Conservation (phyloP, 2,888 invertebrate species). For the Plagodis dolabraria region DNA sequence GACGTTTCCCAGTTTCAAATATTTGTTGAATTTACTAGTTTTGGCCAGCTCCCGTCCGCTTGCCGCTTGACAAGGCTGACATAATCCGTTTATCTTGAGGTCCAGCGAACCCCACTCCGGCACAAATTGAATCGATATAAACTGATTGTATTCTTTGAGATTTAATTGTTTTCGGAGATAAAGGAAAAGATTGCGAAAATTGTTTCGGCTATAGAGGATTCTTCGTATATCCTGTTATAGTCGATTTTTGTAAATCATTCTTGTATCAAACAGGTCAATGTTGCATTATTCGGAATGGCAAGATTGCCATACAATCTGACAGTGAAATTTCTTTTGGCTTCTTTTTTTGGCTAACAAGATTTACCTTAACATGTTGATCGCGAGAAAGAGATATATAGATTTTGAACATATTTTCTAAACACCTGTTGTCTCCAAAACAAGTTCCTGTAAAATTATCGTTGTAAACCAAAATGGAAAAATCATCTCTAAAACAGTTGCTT, state of each 20-base stretch:
- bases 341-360: too few species aligned
- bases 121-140: slow-evolving; percentile 52
- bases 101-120: slow-evolving; percentile 40
- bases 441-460: too few species aligned
- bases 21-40: slow-evolving; percentile 16
- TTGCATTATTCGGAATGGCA: too few species aligned
- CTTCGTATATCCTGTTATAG: slow-evolving; percentile 6
- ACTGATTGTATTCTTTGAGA: slow-evolving; percentile 44
- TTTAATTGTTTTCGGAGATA: slow-evolving; percentile 32
- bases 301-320: too few species aligned
- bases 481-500: too few species aligned
- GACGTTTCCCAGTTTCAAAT: slow-evolving; percentile 15
- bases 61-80: slow-evolving; percentile 51
- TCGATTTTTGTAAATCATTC: neutral
- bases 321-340: too few species aligned
- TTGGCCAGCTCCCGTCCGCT: slow-evolving; percentile 21
- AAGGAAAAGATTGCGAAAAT: slow-evolving; percentile 29
- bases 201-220: slow-evolving; percentile 10
- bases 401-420: too few species aligned
- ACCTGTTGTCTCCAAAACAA: too few species aligned
- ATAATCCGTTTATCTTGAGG: slow-evolving; percentile 59
- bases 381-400: too few species aligned
- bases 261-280: too few species aligned
- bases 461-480: too few species aligned
- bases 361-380: too few species aligned